Evolutionary conservation across 2,113 vertebrate genomes (phyloP), one percentile per base, ranked within the genome.

Genomic region (Aramus guarauna): DNA sequence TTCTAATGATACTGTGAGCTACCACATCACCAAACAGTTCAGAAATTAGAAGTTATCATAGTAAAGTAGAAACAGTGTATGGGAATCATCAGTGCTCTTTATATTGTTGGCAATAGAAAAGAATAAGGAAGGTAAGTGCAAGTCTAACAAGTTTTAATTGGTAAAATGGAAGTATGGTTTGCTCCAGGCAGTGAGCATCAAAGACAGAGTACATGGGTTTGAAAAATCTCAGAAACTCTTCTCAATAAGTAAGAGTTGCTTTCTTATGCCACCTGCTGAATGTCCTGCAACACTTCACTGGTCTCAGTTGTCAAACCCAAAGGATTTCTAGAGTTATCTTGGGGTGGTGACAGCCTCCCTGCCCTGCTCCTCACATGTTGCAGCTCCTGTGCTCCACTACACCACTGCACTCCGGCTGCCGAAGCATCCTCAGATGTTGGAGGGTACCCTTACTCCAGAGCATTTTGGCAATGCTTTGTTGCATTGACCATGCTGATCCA

Each of bases 401-500:
- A 6, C 36, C 9, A 6, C 75, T 2, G 1, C 0, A 0, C 15
- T n/a, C 11, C 1, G 5, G 53, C 66, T 68, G 43, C 56, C 4
- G 3, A 48, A 86, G 63, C 14, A 10, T 69, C 34, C 84, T 62
- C 30, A 24, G 16, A 20, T 32, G 34, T 15, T 52, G 12, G 19
- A 58, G n/a, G 9, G 8, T 30, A 11, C 32, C 48, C 19, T 55
- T 32, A 19, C 26, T 37, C 23, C 48, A 43, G 47, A 76, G 48
- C 13, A 3, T 19, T 71, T 52, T 1, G 3, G 37, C 13, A 6
- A 11, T 34, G 39, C 39, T 85, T 50, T 53, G 27, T 53, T 58
- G 37, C 47, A 11, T 1, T 53, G 71, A 19, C 7, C 34, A 21
- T 29, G 62, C 26, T 47, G n/a, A 37, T 58, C 24, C 23, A 15